Percentiles rank a stretch among this genome's conserved stretches.
These are phyloP conservation scores for Merluccius polli DNA, from an alignment of 2,797 vertebrate species.

Conservation along the genomic window DNA sequence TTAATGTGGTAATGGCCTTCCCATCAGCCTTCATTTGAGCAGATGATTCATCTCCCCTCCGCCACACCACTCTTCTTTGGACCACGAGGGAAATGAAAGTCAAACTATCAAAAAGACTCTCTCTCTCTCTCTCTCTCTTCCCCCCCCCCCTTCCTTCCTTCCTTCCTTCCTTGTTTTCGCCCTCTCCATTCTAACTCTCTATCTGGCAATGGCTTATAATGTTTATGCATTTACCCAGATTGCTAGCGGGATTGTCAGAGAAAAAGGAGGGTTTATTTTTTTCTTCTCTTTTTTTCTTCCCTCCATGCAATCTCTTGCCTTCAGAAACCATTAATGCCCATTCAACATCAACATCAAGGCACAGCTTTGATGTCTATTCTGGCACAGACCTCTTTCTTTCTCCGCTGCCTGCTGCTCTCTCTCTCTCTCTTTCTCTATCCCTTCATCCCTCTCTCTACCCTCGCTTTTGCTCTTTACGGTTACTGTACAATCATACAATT, in stretches of 20 bases:
- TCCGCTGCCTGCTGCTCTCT: slow-evolving; percentile 80
- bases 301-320: slow-evolving; percentile 88
- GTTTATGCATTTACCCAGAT: slow-evolving; percentile 88
- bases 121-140: slow-evolving; percentile 42
- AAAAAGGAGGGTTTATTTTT: slow-evolving; percentile 83
- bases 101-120: slow-evolving; percentile 49
- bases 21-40: slow-evolving; percentile 35
- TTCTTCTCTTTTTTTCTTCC: slow-evolving; percentile 65
- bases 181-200: slow-evolving; percentile 49
- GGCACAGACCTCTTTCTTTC: slow-evolving; percentile 84
- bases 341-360: slow-evolving; percentile 94
- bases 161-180: slow-evolving; percentile 36
- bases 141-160: slow-evolving; percentile 46
- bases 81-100: slow-evolving; percentile 57
- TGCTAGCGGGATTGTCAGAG: slow-evolving; percentile 84
- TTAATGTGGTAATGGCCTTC: slow-evolving; percentile 22
- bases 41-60: slow-evolving; percentile 40
- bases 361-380: slow-evolving; percentile 95
- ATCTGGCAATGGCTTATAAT: slow-evolving; percentile 78
- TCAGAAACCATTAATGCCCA: slow-evolving; percentile 95
- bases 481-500: slow-evolving; percentile 94
- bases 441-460: slow-evolving; percentile 61
- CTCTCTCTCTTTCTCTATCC: slow-evolving; percentile 53
- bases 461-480: slow-evolving; percentile 68
- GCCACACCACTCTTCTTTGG: slow-evolving; percentile 18